These are phyloP conservation scores for Hydroisotoma schaefferi DNA, from an alignment of 2,888 invertebrate species.

Conservation along the genomic window DNA sequence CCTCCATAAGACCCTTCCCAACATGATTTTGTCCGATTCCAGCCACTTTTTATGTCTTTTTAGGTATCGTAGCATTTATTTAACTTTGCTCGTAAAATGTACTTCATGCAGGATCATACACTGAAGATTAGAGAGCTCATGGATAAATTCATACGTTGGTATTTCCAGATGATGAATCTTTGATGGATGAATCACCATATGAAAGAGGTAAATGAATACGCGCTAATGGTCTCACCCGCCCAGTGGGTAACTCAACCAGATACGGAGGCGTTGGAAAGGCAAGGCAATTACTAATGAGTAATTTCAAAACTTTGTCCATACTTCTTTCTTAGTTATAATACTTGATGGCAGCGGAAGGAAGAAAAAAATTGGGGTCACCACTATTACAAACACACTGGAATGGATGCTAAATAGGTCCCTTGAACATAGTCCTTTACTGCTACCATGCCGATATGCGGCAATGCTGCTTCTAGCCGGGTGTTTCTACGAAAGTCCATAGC, in stretches of 20 bases:
- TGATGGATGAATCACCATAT: slow-evolving; percentile 3
- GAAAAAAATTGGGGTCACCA: not conserved
- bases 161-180: slow-evolving; percentile 1
- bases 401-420: slow-evolving; percentile 6
- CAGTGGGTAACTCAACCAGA: not conserved
- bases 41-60: no score
- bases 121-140: no score
- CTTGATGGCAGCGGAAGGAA: not conserved
- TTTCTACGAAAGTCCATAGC: not conserved
- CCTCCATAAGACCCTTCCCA: no score
- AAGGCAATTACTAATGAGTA: slow-evolving; percentile 10
- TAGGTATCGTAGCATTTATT: no score
- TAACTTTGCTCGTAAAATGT: no score
- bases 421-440: not conserved
- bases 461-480: no score
- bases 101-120: no score
- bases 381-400: not conserved
- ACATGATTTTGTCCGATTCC: no score
- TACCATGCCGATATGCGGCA: not conserved
- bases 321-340: slow-evolving; percentile 13
- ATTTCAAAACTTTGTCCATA: slow-evolving; percentile 13
- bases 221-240: slow-evolving; percentile 6
- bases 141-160: no score
- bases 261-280: not conserved
- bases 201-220: not conserved